These are phyloP conservation scores for Cranoglanis bouderius DNA, from an alignment of 2,113 vertebrate genomes.

Conservation along the genomic window DNA sequence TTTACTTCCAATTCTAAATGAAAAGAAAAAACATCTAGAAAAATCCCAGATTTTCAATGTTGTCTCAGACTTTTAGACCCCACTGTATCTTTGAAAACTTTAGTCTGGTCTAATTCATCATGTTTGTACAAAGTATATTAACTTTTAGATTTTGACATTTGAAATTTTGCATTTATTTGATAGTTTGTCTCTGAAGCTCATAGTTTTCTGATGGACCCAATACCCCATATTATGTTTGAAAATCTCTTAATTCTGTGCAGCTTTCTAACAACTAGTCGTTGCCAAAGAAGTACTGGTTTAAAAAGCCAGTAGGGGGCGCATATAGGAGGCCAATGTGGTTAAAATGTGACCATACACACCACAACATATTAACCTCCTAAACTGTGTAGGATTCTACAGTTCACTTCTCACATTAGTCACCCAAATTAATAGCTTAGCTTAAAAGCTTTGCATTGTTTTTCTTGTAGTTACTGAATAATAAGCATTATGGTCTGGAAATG, in stretches of 20 bases:
- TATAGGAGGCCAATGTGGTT: background rate
- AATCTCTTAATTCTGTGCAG: background rate
- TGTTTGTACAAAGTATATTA: background rate
- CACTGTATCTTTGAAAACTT: background rate
- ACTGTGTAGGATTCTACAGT: background rate
- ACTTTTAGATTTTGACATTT: background rate
- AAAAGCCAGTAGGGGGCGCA: constrained; percentile 39
- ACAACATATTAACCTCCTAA: background rate
- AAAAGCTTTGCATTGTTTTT: background rate
- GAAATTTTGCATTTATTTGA: background rate
- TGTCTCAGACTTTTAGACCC: background rate
- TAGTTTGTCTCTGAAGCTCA: background rate
- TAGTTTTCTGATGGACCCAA: background rate
- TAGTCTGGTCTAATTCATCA: background rate
- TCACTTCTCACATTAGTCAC: background rate
- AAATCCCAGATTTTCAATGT: background rate
- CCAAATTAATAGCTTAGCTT: background rate
- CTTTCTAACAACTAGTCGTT: background rate
- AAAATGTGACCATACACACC: background rate
- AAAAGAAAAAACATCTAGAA: too few species aligned
- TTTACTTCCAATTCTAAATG: too few species aligned
- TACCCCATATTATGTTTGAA: background rate
- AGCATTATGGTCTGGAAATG: background rate
- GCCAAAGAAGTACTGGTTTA: background rate
- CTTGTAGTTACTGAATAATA: background rate